Conservation (phyloP, 2,113 vertebrate genomes). For the Thalassoma bifasciatum region DNA sequence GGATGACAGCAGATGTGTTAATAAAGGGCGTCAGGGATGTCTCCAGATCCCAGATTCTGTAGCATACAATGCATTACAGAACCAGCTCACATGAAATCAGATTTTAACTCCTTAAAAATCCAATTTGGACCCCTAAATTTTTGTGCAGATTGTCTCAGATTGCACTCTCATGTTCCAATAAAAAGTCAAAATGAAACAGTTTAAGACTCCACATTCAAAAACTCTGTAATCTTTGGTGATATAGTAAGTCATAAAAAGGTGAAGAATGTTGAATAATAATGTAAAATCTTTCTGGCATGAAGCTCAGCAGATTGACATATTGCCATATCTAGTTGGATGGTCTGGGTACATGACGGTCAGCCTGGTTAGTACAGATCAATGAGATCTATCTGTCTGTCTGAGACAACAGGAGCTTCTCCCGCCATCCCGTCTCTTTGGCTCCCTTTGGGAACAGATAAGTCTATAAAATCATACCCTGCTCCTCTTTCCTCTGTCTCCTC, state of each 20-base stretch:
- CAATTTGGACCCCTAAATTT: too few relatives aligned
- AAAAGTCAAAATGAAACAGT: too few relatives aligned
- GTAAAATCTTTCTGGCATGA: constrained; percentile 9
- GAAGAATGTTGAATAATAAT: not conserved
- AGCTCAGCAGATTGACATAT: constrained; percentile 21
- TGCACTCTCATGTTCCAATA: too few relatives aligned
- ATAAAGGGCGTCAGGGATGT: constrained; percentile 21
- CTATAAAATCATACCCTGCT: too few relatives aligned
- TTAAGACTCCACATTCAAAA: too few relatives aligned
- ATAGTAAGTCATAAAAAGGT: too few relatives aligned
- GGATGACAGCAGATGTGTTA: constrained; percentile 45
- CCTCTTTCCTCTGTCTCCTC: too few relatives aligned
- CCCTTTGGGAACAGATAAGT: not conserved
- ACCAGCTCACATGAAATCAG: not conserved
- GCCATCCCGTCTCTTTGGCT: not conserved
- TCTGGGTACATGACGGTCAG: constrained; percentile 12
- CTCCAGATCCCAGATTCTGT: constrained; percentile 9
- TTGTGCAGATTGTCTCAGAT: too few relatives aligned
- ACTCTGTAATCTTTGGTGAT: too few relatives aligned
- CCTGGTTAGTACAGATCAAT: constrained; percentile 25
- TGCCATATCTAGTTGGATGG: constrained; percentile 19
- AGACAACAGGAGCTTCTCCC: constrained; percentile 10
- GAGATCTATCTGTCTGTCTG: constrained; percentile 6
- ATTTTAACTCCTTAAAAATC: not conserved
- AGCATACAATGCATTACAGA: not conserved